Evolutionary conservation across 2,797 vertebrate species (phyloP).

Genomic region (Staurois parvus): DNA sequence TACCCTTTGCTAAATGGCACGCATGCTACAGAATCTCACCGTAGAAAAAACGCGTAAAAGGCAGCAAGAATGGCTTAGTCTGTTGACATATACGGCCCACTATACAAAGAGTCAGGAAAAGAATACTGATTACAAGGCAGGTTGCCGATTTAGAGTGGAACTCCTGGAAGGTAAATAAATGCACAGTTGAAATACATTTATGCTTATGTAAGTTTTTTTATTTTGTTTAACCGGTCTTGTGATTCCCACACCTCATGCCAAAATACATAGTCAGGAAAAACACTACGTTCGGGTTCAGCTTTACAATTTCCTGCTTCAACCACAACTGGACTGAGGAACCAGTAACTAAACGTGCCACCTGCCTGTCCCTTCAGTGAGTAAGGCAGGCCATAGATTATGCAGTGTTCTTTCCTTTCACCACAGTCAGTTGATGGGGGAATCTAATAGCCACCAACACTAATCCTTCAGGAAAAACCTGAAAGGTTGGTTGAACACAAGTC

Average conservation of each 20-base stretch:
- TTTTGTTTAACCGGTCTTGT: neutral
- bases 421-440: too few relatives aligned
- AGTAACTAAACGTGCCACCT: too few relatives aligned
- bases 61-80: neutral
- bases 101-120: neutral
- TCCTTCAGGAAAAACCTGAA: too few relatives aligned
- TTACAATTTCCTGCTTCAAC: too few relatives aligned
- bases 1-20: conserved; percentile 14
- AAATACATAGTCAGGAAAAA: neutral
- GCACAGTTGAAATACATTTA: neutral
- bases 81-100: neutral
- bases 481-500: too few relatives aligned
- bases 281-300: neutral
- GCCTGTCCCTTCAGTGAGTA: too few relatives aligned
- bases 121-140: neutral
- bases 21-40: neutral
- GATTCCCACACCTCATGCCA: neutral
- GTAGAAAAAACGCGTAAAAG: neutral
- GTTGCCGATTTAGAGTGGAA: neutral
- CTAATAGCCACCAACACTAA: too few relatives aligned
- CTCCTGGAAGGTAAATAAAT: neutral
- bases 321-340: too few relatives aligned
- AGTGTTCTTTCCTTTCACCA: too few relatives aligned
- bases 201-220: neutral
- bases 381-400: too few relatives aligned